phyloP scores from a whole-genome alignment of 1,140 invertebrate species.

The Mycetomoellerius zeteki region DNA sequence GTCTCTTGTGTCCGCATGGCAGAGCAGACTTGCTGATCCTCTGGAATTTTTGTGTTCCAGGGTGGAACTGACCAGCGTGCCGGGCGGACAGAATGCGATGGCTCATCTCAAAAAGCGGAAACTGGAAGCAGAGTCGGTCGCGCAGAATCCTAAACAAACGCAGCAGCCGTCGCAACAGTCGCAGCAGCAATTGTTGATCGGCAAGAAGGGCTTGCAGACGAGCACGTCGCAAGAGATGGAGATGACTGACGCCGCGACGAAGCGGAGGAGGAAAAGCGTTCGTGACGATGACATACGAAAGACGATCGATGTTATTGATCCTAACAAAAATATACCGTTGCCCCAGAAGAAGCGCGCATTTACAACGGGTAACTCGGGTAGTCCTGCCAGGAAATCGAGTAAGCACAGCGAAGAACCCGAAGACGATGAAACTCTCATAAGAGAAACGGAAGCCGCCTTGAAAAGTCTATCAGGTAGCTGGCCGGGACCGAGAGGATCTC shows the following conservation, averaged over 20 bases:
- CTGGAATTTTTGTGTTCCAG: slow-evolving; percentile 87
- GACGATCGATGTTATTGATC: slow-evolving; percentile 79
- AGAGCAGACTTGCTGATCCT: slow-evolving; percentile 80
- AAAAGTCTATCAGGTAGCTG: slow-evolving; percentile 94
- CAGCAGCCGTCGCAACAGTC: slow-evolving; percentile 68
- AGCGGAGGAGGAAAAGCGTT: slow-evolving; percentile 86
- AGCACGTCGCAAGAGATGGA: slow-evolving; percentile 85
- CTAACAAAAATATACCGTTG: slow-evolving; percentile 83
- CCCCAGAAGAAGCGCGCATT: slow-evolving; percentile 90
- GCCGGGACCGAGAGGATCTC: slow-evolving; percentile 89
- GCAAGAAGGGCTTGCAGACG: slow-evolving; percentile 72
- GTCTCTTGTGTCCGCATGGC: slow-evolving; percentile 54
- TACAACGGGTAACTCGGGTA: slow-evolving; percentile 83
- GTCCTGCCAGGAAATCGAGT: slow-evolving; percentile 86
- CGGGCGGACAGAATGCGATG: slow-evolving; percentile 87
- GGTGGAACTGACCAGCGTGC: slow-evolving; percentile 87
- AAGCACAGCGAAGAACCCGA: slow-evolving; percentile 87
- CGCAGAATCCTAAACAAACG: slow-evolving; percentile 82
- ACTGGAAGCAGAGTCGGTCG: slow-evolving; percentile 86
- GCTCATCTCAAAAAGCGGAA: slow-evolving; percentile 88
- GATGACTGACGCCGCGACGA: slow-evolving; percentile 80
- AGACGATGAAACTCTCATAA: slow-evolving; percentile 93
- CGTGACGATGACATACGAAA: slow-evolving; percentile 85
- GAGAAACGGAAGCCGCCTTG: slow-evolving; percentile 94
- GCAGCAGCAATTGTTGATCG: slow-evolving; percentile 70